Base-by-base conservation (phyloP, 2,113 vertebrate species). In the Antennarius striatus region DNA sequence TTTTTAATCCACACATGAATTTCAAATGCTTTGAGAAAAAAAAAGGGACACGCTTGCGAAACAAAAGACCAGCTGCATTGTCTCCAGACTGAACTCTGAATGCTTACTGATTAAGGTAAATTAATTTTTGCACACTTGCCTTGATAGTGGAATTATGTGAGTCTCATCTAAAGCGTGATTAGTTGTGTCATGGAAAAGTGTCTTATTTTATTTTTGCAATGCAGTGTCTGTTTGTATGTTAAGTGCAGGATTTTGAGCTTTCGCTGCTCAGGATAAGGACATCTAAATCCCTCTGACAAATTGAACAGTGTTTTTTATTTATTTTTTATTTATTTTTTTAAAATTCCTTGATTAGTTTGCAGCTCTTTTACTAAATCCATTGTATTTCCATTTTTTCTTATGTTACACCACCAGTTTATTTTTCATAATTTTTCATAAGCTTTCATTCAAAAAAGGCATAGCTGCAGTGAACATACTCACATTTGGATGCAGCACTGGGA, bases 401-500 rank as follows among this genome's bases (percentile, higher is more conserved):
- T 46, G 51, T 64, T 52, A 56, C 36, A 66, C 73, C 50, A 45
- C 22, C 10, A 29, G 50, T 75, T 52, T 67, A 65, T 50, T 73
- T 79, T 72, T 59, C 54, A 63, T 8, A 16, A 65, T 50, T 73
- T 79, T 72, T 59, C 54, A 63, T 8, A 16, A 63, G 59, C 53
- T 79, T 46, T 61, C 57, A 80, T 80, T 66, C 62, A 76, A 74
- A 74, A 68, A 46, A 42, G 51, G 17, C 39, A 40, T 67, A 43
- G 46, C 75, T 49, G 71, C 43, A 51, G 53, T 66, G 45, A 65
- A 70, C 49, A 62, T 43, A 16, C 5, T 43, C 48, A 45, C 29
- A 81, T 81, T 83, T 79, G 82, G 63, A 79, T 86, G 82, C 71
- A 42, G 63, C 17, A 11, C 46, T 40, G 55, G 56, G 15, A 63